These are phyloP conservation scores for Sturnira hondurensis DNA, from an alignment of 2,113 vertebrate species.

Conservation along the genomic window DNA sequence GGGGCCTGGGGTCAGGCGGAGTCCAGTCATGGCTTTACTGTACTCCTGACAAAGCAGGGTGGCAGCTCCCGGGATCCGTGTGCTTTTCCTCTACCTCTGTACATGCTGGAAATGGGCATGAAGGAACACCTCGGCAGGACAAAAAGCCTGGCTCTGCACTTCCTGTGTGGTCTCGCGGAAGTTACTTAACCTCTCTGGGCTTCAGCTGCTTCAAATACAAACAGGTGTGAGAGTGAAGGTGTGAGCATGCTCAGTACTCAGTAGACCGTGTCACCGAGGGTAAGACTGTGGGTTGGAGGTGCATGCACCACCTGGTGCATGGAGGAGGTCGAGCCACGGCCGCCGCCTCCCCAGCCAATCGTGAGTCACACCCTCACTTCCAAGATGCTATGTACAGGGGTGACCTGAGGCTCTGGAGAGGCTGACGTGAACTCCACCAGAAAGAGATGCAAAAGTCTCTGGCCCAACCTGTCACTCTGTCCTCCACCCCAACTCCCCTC, in stretches of 20 bases:
- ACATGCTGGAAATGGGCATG: background rate
- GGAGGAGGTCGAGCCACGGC: background rate
- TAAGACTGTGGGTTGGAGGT: rapidly evolving
- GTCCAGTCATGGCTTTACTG: background rate
- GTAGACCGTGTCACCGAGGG: background rate
- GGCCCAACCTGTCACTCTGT: background rate
- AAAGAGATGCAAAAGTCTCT: rapidly evolving
- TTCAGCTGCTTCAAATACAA: background rate
- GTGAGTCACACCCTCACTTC: background rate
- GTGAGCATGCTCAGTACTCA: rapidly evolving
- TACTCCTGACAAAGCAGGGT: background rate
- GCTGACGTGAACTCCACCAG: background rate
- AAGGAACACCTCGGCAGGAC: background rate
- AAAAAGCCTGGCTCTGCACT: background rate
- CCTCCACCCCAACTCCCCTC: background rate
- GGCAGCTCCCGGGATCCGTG: rapidly evolving
- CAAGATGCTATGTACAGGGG: background rate
- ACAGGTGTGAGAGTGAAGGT: background rate
- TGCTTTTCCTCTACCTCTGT: background rate
- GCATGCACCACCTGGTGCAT: background rate
- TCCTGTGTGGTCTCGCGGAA: background rate
- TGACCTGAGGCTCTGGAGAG: background rate
- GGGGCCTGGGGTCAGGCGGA: rapidly evolving
- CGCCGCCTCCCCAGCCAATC: background rate
- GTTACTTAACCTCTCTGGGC: background rate